Conservation (phyloP, 2,888 invertebrate genomes). For the Odontocolon sp. region DNA sequence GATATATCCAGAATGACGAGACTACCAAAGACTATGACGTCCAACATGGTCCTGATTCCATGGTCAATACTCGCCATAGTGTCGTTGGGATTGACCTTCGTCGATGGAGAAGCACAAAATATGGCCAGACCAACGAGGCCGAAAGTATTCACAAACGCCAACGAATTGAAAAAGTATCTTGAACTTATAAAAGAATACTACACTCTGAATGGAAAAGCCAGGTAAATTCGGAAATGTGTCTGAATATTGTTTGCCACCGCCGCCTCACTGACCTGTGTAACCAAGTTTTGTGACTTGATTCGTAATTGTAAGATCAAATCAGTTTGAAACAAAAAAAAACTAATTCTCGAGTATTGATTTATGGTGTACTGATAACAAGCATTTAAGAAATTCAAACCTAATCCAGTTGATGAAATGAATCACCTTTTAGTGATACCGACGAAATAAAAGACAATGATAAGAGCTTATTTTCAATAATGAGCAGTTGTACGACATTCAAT, state of each 20-base stretch:
- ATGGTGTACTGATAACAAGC: not conserved
- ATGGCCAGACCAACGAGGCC: constrained; percentile 78
- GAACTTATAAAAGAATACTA: constrained; percentile 82
- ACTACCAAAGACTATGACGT: constrained; percentile 12
- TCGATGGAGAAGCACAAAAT: constrained; percentile 65
- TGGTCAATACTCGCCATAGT: constrained; percentile 20
- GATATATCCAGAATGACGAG: not conserved
- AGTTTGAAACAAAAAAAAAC: too few species aligned
- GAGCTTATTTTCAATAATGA: not conserved
- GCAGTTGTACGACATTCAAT: not conserved
- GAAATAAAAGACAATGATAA: not conserved
- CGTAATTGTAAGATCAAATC: too few species aligned
- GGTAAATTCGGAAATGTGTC: constrained; percentile 77
- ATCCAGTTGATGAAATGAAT: too few species aligned
- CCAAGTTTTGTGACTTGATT: too few species aligned
- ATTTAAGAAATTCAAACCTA: not conserved
- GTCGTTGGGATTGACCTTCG: constrained; percentile 45
- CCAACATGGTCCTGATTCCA: constrained; percentile 13
- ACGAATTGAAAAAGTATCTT: constrained; percentile 81
- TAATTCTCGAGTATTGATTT: too few species aligned
- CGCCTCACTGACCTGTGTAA: too few species aligned
- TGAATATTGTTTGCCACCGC: too few species aligned
- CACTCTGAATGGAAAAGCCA: constrained; percentile 82
- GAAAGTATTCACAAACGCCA: constrained; percentile 80
- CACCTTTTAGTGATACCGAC: too few species aligned